These are phyloP conservation scores for Tenthredo distinguenda DNA, from an alignment of 2,888 invertebrate genomes.

Conservation along the genomic window DNA sequence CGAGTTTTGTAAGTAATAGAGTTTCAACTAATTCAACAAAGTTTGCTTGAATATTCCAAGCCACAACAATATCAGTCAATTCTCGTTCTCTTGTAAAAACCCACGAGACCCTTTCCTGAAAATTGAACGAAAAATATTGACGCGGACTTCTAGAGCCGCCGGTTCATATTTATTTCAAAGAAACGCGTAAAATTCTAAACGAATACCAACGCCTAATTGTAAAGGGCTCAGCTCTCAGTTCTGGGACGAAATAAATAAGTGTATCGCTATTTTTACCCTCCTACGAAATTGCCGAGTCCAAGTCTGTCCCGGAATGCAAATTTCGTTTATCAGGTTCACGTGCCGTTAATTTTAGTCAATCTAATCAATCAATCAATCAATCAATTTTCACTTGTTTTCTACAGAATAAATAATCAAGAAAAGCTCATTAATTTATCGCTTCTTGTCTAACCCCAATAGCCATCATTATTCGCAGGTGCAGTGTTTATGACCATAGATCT, in stretches of 20 bases:
- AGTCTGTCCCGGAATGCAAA: slow-evolving; percentile 1
- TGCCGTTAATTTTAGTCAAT: background rate
- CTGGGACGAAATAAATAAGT: background rate
- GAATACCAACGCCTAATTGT: background rate
- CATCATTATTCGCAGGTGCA: background rate
- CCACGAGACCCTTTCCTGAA: background rate
- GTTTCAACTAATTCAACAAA: background rate
- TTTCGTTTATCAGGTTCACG: background rate
- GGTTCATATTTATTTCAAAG: slow-evolving; percentile 34
- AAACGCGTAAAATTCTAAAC: background rate
- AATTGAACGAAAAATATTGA: slow-evolving; percentile 22
- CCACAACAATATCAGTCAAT: slow-evolving; percentile 20
- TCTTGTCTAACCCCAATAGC: background rate
- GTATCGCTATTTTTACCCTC: background rate
- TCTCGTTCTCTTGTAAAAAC: background rate
- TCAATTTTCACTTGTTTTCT: background rate
- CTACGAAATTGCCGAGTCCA: background rate
- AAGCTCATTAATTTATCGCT: background rate
- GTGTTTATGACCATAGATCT: background rate
- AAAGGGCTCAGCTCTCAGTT: background rate
- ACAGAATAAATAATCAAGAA: background rate
- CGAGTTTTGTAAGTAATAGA: background rate
- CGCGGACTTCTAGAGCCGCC: background rate
- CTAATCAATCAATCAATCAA: background rate
- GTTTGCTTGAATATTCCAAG: background rate